These are phyloP conservation scores for Aphidius gifuensis DNA, from an alignment of 1,140 invertebrate genomes.

Conservation along the genomic window DNA sequence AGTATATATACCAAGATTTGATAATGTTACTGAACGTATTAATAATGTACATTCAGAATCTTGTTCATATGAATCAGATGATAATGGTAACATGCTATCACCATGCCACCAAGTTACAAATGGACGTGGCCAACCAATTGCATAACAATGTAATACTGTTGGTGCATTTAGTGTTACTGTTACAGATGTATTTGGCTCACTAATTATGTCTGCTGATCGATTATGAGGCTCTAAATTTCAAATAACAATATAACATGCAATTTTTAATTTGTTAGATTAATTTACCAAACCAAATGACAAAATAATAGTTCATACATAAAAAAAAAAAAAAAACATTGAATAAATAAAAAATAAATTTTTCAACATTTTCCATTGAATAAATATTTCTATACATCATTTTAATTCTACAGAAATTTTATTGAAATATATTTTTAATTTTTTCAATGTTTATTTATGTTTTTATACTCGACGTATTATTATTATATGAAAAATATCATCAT, in stretches of 20 bases:
- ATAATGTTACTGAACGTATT: slow-evolving; percentile 68
- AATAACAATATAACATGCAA: slow-evolving; percentile 25
- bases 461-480: too few relatives aligned
- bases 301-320: slow-evolving; percentile 4
- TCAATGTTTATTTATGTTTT: too few relatives aligned
- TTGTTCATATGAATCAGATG: slow-evolving; percentile 70
- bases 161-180: slow-evolving; percentile 70
- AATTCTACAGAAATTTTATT: too few relatives aligned
- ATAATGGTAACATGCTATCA: slow-evolving; percentile 67
- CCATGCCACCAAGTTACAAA: slow-evolving; percentile 84
- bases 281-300: neutral
- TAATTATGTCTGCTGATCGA: slow-evolving; percentile 55
- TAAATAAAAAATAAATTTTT: too few relatives aligned
- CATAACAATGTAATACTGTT: slow-evolving; percentile 73
- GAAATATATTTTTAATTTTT: too few relatives aligned
- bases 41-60: slow-evolving; percentile 69
- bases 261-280: neutral
- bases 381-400: too few relatives aligned
- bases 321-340: neutral
- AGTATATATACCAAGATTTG: slow-evolving; percentile 76
- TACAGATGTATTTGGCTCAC: slow-evolving; percentile 60
- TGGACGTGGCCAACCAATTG: slow-evolving; percentile 78
- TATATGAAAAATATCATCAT: too few relatives aligned
- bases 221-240: slow-evolving; percentile 48
- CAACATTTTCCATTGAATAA: too few relatives aligned